Evolutionary conservation across 2,113 vertebrate genomes (phyloP).

Genomic region (Perca flavescens): DNA sequence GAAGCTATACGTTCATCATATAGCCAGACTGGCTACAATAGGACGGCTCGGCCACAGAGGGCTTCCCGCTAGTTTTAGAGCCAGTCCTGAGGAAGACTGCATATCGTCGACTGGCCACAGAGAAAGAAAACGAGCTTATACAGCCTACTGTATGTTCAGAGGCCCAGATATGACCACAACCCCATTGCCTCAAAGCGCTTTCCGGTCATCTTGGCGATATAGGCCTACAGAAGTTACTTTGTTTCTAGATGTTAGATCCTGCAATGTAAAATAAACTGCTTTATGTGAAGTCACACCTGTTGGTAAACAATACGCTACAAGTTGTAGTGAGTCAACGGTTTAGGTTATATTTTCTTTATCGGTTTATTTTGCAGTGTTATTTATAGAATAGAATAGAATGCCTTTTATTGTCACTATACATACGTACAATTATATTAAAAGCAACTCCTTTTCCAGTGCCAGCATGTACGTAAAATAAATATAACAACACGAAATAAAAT

Average conservation of each 20-base stretch:
- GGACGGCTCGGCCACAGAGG: neutral
- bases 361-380: too few species aligned
- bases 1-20: neutral
- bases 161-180: neutral
- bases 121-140: neutral
- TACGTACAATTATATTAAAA: too few species aligned
- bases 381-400: too few species aligned
- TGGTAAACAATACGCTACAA: neutral
- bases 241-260: neutral
- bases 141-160: neutral
- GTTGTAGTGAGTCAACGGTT: neutral
- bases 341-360: neutral
- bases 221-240: too few species aligned
- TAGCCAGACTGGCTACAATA: neutral
- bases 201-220: neutral
- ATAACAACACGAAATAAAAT: too few species aligned
- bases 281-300: neutral
- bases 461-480: too few species aligned
- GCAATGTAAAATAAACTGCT: too few species aligned
- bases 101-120: neutral
- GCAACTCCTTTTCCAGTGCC: too few species aligned
- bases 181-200: neutral
- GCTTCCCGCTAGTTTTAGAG: conserved; percentile 11
- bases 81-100: neutral
- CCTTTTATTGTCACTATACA: too few species aligned